Conservation (phyloP, 2,888 invertebrate species). For the Meliscaeva auricollis region DNA sequence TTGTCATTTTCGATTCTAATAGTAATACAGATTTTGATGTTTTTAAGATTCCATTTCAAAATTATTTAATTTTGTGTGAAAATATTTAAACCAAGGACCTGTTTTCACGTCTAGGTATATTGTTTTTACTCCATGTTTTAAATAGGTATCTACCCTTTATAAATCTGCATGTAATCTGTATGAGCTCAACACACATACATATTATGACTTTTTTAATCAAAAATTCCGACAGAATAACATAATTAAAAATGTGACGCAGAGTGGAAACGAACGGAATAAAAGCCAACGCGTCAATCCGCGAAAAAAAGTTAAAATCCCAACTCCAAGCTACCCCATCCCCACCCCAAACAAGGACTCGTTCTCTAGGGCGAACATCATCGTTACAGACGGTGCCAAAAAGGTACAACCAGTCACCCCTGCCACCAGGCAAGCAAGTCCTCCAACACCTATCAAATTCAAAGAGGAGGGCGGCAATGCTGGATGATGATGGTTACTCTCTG, state of each 20-base stretch:
- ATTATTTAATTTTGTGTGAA: too few relatives aligned
- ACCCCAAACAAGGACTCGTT: constrained; percentile 37
- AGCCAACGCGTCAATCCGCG: constrained; percentile 63
- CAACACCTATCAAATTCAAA: constrained; percentile 6
- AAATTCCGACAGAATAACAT: constrained; percentile 41
- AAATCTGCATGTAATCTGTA: background rate
- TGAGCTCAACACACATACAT: background rate
- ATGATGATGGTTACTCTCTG: constrained; percentile 57
- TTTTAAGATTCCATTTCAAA: too few relatives aligned
- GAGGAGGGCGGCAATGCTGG: constrained; percentile 10
- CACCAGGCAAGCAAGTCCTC: constrained; percentile 1
- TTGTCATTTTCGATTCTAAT: too few relatives aligned
- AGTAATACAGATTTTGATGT: too few relatives aligned
- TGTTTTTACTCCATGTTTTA: too few relatives aligned
- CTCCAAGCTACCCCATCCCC: constrained; percentile 41
- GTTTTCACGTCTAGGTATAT: too few relatives aligned
- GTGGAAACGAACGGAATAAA: constrained; percentile 31
- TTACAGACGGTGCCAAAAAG: constrained; percentile 74
- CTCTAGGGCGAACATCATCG: constrained; percentile 57
- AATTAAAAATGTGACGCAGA: constrained; percentile 57
- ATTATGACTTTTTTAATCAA: constrained; percentile 3
- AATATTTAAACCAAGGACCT: too few relatives aligned
- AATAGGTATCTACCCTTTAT: too few relatives aligned
- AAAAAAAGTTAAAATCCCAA: constrained; percentile 62
- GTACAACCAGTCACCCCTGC: constrained; percentile 52